Evolutionary conservation across 30 jellyfish, hydroid and myxozoan species (phyloP), one percentile per base, ranked within the genome.

Genomic region (Hydractinia echinata): DNA sequence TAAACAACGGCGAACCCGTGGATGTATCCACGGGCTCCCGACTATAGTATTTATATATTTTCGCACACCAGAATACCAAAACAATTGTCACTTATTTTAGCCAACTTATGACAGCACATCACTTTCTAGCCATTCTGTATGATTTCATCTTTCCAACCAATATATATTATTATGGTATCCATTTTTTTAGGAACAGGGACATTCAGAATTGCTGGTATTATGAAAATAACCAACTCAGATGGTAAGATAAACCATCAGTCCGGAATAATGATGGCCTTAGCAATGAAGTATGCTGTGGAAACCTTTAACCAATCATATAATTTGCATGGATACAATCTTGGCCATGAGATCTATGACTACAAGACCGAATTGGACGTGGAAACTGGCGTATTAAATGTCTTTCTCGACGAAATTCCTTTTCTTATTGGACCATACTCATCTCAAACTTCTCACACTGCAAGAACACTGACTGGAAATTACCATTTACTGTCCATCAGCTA

Each of bases 261-360:
- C 49, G 81, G 81, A 5, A 8, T 71, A n/a, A 71, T 71, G 81
- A 20, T 20, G 55, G 55, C 49, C 39, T 55, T 6, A 50, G 81
- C 81, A 7, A 71, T 71, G 81, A 71, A 52, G 3, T 71, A 50
- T 30, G 81, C 81, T 14, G 61, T 71, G 39, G 61, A 71, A 7
- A 60, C 39, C 39, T 15, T 90, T 61, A 90, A 90, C 86, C 68
- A 81, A n/a, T 14, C n/a, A 15, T 90, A 95, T 9, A 5, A 84
- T 9, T 66, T 90, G 64, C 73, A 83, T 70, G 97, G 97, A 8
- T 19, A 71, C 66, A 30, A 71, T 7, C 61, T 71, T 50, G 55
- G n/a, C 13, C 30, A n/a, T 15, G 51, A 67, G 20, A 13, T 67
- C 51, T 13, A 67, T 67, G 20, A 67, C 21, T 71, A 30, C 60